Base-by-base conservation (phyloP, 2,797 vertebrate species). In the Peromyscus attwateri region DNA sequence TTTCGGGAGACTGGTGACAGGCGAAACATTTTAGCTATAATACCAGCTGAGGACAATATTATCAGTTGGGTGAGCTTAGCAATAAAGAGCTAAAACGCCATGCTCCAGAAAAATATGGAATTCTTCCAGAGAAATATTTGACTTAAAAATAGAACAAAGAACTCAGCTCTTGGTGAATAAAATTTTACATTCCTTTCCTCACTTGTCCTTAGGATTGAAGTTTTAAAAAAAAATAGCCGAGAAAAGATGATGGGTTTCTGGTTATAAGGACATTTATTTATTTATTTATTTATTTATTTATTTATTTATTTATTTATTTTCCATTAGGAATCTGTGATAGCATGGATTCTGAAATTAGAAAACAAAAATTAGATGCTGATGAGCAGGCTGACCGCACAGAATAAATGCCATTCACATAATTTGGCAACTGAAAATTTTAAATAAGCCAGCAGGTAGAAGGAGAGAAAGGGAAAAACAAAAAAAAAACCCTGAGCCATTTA, bases 361-460 rank as follows among this genome's bases (percentile, higher is more conserved):
- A 98, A 98, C n/a, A 98, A 96, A 91, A 62, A 98, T 97, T 81
- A 94, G 95, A 94, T 97, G 97, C 95, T 64, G 94, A 96, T 98
- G 96, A 82, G 17, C 81, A 96, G 71, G 97, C 96, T 97, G 96
- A 95, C 90, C 94, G 90, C 34, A 83, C 87, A 49, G 77, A 8
- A 27, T 87, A 95, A 92, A 97, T 29, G 94, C 83, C 96, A 93
- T 19, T 95, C 70, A 70, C 75, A 90, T 81, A 95, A 97, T 97
- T 94, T 97, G 97, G 92, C 95, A 95, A 93, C 91, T 66, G 87
- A 95, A 97, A 98, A 98, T 96, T 96, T 94, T 88, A 95, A 98
- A 92, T n/a, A 77, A 95, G 93, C 97, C 80, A 83, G 95, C 97
- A 98, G 97, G 34, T 87, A 97, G 81, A 93, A 97, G 92, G 93